Percentiles rank a stretch among this genome's conserved stretches.
Conservation (phyloP, 2,888 invertebrate species). For the Sthenelais limicola region DNA sequence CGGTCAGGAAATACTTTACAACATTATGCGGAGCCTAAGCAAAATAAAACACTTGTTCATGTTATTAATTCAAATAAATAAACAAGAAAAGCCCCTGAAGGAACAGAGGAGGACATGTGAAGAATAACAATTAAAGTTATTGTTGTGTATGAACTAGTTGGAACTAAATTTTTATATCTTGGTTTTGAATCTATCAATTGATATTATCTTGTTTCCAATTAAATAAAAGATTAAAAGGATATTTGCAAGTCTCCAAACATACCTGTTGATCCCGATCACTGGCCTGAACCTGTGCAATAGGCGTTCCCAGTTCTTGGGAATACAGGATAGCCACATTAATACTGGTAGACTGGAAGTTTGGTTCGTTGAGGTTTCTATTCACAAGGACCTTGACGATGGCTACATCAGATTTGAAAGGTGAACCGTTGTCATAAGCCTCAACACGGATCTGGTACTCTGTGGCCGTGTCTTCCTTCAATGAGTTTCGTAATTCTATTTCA, state of each 20-base stretch:
- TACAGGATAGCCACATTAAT: constrained; percentile 45
- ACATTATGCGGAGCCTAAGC: constrained; percentile 57
- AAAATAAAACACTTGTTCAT: constrained; percentile 1
- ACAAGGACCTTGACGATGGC: constrained; percentile 57
- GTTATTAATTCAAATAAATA: not conserved
- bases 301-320: constrained; percentile 48
- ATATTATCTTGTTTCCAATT: not conserved
- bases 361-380: constrained; percentile 49
- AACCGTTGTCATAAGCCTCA: constrained; percentile 61
- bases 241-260: not conserved
- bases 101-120: not conserved
- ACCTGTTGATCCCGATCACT: constrained; percentile 49
- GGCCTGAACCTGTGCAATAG: constrained; percentile 48
- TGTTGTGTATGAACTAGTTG: not conserved
- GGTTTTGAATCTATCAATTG: not conserved
- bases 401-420: constrained; percentile 51
- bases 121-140: not conserved
- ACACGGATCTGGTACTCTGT: constrained; percentile 54
- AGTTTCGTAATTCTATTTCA: constrained; percentile 53
- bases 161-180: not conserved
- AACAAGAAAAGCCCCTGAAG: not conserved
- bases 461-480: constrained; percentile 29
- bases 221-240: not conserved
- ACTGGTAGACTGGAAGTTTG: constrained; percentile 40
- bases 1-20: constrained; percentile 56